Percentiles rank a stretch among this genome's conserved stretches.
These are phyloP conservation scores for Drepana arcuata DNA, from an alignment of 1,140 invertebrate species.

Conservation along the genomic window DNA sequence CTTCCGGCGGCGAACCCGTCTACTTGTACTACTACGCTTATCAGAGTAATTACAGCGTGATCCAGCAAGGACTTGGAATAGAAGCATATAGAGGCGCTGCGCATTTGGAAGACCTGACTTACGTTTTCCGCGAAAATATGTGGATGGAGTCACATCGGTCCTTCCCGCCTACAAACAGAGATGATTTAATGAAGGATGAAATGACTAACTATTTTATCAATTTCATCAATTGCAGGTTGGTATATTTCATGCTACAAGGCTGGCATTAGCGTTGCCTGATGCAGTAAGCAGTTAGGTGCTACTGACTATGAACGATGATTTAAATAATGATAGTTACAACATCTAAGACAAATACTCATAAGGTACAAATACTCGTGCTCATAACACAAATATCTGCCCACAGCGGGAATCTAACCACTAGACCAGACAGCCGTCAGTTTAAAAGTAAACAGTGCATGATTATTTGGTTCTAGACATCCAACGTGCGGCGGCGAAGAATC, in stretches of 20 bases:
- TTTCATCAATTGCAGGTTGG: constrained; percentile 12
- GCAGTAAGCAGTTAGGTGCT: too few relatives aligned
- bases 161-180: constrained; percentile 5
- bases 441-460: too few relatives aligned
- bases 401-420: too few relatives aligned
- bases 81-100: constrained; percentile 7
- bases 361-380: too few relatives aligned
- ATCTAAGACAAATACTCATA: too few relatives aligned
- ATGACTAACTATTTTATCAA: constrained; percentile 9
- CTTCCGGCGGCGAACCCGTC: constrained; percentile 4
- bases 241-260: background rate
- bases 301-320: too few relatives aligned
- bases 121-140: constrained; percentile 15
- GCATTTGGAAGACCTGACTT: constrained; percentile 23
- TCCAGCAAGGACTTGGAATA: too few relatives aligned
- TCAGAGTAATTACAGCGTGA: constrained; percentile 6
- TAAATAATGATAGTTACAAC: too few relatives aligned
- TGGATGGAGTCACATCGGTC: constrained; percentile 3
- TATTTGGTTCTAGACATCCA: constrained; percentile 10
- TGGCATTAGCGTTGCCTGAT: too few relatives aligned
- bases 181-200: constrained; percentile 14
- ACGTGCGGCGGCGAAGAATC: constrained; percentile 2
- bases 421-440: too few relatives aligned
- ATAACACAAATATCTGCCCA: too few relatives aligned
- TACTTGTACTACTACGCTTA: constrained; percentile 22